Evolutionary conservation across 2,888 invertebrate genomes (phyloP).

Genomic region (Ecliptopera silaceata): DNA sequence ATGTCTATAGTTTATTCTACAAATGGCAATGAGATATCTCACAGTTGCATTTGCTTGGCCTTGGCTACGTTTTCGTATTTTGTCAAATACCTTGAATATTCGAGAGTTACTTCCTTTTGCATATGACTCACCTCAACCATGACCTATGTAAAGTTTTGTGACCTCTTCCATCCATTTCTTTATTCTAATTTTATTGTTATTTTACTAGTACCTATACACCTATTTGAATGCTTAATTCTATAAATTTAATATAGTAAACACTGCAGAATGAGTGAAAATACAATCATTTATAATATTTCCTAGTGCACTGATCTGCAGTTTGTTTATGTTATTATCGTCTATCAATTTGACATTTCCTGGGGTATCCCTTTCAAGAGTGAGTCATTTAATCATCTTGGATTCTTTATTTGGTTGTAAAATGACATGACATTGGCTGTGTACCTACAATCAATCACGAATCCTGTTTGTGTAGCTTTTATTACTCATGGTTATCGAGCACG

Average conservation of each 20-base stretch:
- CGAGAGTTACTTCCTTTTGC: not conserved
- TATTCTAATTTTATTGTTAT: not conserved
- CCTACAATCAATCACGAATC: slow-evolving; percentile 8
- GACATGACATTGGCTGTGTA: slow-evolving; percentile 9
- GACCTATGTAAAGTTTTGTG: slow-evolving; percentile 12
- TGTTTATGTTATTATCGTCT: slow-evolving; percentile 42
- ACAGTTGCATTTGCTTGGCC: not conserved
- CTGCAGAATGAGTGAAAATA: not conserved
- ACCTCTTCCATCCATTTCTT: not conserved
- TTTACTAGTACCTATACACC: not conserved
- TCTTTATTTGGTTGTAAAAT: slow-evolving; percentile 15
- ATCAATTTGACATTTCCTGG: slow-evolving; percentile 26
- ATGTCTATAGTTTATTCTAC: not conserved
- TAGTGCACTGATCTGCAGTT: slow-evolving; percentile 24
- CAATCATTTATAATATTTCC: not conserved
- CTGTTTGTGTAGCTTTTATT: slow-evolving; percentile 17
- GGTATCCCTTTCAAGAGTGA: slow-evolving; percentile 27
- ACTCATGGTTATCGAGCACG: slow-evolving; percentile 29
- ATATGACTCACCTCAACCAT: slow-evolving; percentile 12
- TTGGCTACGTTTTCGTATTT: not conserved
- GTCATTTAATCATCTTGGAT: slow-evolving; percentile 23
- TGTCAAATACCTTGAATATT: slow-evolving; percentile 5
- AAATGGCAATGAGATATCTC: not conserved
- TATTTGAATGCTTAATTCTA: not conserved
- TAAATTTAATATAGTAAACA: not conserved